phyloP scores from a whole-genome alignment of 64 coral and sea anemone genomes.

The Astreopora myriophthalma region DNA sequence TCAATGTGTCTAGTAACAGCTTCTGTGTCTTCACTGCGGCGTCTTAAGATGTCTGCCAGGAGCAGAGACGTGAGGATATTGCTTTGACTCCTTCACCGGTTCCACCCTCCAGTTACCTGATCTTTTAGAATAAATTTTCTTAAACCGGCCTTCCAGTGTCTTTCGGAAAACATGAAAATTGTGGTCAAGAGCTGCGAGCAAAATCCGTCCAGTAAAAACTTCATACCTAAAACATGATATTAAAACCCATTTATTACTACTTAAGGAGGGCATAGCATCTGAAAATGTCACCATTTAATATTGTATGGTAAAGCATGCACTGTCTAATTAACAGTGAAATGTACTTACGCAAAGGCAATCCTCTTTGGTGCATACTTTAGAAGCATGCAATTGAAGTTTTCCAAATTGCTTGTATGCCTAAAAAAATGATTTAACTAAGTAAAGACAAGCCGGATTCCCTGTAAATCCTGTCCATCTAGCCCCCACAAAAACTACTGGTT shows the following conservation, averaged over 20 bases:
- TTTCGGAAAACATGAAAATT: constrained; percentile 60
- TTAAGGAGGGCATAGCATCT: neutral
- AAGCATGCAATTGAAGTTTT: constrained; percentile 78
- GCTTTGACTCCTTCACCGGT: constrained; percentile 44
- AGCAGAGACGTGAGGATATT: constrained; percentile 36
- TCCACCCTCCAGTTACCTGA: constrained; percentile 50
- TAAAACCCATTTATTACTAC: neutral
- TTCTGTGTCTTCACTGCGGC: constrained; percentile 2
- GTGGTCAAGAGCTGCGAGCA: constrained; percentile 61
- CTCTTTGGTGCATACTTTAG: too few relatives aligned
- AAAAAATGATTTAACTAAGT: neutral
- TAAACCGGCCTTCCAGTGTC: constrained; percentile 11
- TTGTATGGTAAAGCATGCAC: neutral
- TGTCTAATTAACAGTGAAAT: neutral
- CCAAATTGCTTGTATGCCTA: constrained; percentile 76
- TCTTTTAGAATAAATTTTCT: constrained; percentile 59
- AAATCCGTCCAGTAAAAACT: constrained; percentile 1
- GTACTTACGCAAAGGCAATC: constrained; percentile 52
- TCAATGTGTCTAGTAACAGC: constrained; percentile 3
- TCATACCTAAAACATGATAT: constrained; percentile 29
- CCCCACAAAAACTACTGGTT: constrained; percentile 27
- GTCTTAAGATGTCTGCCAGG: constrained; percentile 28
- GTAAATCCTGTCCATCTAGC: constrained; percentile 39
- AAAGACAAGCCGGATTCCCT: neutral
- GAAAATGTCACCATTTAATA: constrained; percentile 13